These are phyloP conservation scores for Melanostoma scalare DNA, from an alignment of 2,888 invertebrate species.

Conservation along the genomic window DNA sequence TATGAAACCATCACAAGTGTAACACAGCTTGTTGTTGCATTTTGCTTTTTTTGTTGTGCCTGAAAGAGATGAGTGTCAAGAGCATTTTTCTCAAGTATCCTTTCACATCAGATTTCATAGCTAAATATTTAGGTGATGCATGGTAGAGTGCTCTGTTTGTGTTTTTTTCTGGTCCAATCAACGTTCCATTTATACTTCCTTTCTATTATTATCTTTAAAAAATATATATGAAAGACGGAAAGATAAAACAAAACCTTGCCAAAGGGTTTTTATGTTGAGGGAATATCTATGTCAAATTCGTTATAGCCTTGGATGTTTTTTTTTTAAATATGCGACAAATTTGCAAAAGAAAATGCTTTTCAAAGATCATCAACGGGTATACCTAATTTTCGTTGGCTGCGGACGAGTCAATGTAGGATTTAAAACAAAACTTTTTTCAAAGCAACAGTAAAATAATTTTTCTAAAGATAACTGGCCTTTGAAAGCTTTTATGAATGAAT, in stretches of 20 bases:
- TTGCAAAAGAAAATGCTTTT: too few relatives aligned
- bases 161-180: conserved; percentile 41
- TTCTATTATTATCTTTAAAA: conserved; percentile 39
- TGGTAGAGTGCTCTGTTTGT: conserved; percentile 23
- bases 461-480: too few relatives aligned
- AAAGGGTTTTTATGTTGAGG: conserved; percentile 32
- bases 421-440: too few relatives aligned
- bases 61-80: conserved; percentile 46
- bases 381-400: too few relatives aligned
- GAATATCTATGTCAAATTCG: conserved; percentile 53
- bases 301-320: conserved; percentile 49
- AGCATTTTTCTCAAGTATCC: conserved; percentile 39
- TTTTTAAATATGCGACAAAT: too few relatives aligned
- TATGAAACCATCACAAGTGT: conserved; percentile 14
- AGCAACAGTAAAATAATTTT: too few relatives aligned
- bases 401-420: too few relatives aligned
- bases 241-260: conserved; percentile 44
- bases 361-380: too few relatives aligned
- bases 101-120: conserved; percentile 32
- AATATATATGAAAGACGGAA: conserved; percentile 25
- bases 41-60: conserved; percentile 14
- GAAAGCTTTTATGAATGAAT: too few relatives aligned
- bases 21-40: conserved; percentile 18
- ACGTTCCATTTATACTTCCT: conserved; percentile 54
- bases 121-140: conserved; percentile 39